phyloP scores from a whole-genome alignment of 1,140 invertebrate species.

The Zaprionus inermis region DNA sequence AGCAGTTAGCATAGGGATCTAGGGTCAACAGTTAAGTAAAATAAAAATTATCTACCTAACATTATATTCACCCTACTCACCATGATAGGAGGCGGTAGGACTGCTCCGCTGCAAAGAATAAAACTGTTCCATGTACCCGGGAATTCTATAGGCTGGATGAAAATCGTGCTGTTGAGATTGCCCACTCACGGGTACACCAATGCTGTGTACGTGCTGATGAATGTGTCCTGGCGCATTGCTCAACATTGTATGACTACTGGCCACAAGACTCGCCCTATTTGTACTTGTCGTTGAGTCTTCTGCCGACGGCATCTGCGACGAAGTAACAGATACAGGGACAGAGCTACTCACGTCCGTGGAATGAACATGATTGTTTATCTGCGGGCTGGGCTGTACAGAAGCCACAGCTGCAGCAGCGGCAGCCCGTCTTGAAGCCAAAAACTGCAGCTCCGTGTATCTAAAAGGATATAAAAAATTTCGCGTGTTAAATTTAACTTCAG shows the following conservation, averaged over 20 bases:
- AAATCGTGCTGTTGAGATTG: constrained; percentile 84
- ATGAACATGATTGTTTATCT: constrained; percentile 37
- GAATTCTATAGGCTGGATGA: constrained; percentile 88
- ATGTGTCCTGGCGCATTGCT: constrained; percentile 39
- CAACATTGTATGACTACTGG: constrained; percentile 14
- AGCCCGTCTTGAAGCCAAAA: constrained; percentile 77
- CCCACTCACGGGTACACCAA: constrained; percentile 29
- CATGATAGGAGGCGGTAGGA: constrained; percentile 85
- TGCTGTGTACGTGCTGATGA: constrained; percentile 45
- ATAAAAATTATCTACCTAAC: neutral
- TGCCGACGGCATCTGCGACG: constrained; percentile 20
- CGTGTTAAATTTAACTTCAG: neutral
- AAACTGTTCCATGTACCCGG: constrained; percentile 89
- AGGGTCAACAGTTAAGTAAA: neutral
- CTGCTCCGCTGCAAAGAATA: constrained; percentile 87
- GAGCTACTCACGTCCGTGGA: constrained; percentile 59
- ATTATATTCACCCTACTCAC: constrained; percentile 59
- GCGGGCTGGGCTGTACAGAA: constrained; percentile 61
- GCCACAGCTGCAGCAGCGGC: constrained; percentile 83
- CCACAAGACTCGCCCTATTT: constrained; percentile 23
- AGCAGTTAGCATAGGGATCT: constrained; percentile 75
- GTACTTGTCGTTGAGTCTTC: constrained; percentile 29
- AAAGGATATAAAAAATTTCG: neutral
- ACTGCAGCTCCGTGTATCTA: constrained; percentile 81
- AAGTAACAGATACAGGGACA: constrained; percentile 41